Base-by-base conservation (phyloP, 2,888 invertebrate species). In the Protophormia terraenovae region DNA sequence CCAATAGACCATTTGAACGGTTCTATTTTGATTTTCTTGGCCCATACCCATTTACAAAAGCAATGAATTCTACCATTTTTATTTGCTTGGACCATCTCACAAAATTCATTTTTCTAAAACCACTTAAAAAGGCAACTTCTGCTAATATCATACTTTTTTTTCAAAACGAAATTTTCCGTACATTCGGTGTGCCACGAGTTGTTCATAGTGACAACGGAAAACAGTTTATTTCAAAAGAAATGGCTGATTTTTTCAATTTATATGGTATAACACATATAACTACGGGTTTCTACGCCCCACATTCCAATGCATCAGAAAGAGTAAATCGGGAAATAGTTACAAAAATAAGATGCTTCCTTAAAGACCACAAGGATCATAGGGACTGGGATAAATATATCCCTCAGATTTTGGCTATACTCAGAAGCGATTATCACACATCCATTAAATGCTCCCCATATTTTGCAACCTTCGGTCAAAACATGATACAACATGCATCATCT, bases 301-400 rank as follows among this genome's bases (percentile, higher is more conserved):
- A 82, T 35, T 78, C 81, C 0, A 84, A 84, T 22, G 77, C 76
- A 1, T 71, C 71, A 0, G 83, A 84, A 24, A 47, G 83, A 32
- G 83, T 53, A 6, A 83, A 86, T 73, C 29, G 82, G 32, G 75
- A 79, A 62, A 75, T 81, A 5, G 55, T 78, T 16, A 55, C 78
- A 2, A 81, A 78, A 66, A 50, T 85, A 10, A 55, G 81, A 10
- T 64, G 16, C 14, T 78, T 72, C 27, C n/a, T 83, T 1, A 27
- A 64, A 32, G 53, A 66, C 10, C 71, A 64, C 14, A 24, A 76
- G 19, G 32, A 83, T 27, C 77, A 83, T 16, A n/a, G 32, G 3
- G 47, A 67, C 12, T 83, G 67, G 83, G 75, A 83, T 41, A 35
- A 35, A 35, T 19, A 64, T 27, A 27, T 80, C 8, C 35, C 72